These are phyloP conservation scores for Tupaia tana DNA, from an alignment of 2,113 vertebrate genomes.

Conservation along the genomic window DNA sequence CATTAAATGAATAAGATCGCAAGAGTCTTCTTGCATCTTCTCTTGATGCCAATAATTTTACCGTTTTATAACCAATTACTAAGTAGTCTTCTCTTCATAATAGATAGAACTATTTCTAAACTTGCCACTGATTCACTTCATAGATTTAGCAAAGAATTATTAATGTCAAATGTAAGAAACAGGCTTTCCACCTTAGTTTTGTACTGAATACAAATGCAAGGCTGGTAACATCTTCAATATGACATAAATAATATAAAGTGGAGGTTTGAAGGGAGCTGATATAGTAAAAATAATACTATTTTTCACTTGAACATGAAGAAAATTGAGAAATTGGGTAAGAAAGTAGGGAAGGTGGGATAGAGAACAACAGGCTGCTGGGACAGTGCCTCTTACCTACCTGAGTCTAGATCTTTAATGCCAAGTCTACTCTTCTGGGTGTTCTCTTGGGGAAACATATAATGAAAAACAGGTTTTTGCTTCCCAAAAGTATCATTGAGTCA, in stretches of 20 bases:
- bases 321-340: neutral
- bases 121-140: neutral
- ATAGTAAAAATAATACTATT: neutral
- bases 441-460: neutral
- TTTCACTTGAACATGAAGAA: neutral
- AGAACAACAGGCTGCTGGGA: neutral
- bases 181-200: neutral
- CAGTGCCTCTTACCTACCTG: neutral
- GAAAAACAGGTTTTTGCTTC: neutral
- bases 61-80: neutral
- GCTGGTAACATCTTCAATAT: neutral
- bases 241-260: neutral
- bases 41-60: neutral
- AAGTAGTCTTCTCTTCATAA: neutral
- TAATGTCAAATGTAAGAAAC: constrained; percentile 28
- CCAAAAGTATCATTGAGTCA: neutral
- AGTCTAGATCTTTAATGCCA: neutral
- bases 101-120: constrained; percentile 31
- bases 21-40: neutral
- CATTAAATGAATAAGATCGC: neutral
- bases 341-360: neutral
- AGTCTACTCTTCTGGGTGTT: neutral
- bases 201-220: neutral
- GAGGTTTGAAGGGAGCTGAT: neutral
- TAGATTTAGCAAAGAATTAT: neutral